phyloP scores from a whole-genome alignment of 2,797 vertebrate species.

The Argya squamiceps region DNA sequence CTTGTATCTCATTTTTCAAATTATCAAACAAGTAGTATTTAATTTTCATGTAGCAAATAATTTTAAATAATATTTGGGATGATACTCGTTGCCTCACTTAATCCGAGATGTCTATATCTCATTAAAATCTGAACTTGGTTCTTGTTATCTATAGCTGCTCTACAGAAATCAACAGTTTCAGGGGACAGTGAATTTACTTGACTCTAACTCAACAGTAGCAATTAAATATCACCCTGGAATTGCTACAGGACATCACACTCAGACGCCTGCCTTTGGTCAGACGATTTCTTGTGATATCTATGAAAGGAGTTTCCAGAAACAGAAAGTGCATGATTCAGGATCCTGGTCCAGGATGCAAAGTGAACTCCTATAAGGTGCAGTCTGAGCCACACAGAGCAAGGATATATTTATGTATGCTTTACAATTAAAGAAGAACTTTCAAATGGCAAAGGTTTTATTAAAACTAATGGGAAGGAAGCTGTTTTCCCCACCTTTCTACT shows the following conservation, averaged over 20 bases:
- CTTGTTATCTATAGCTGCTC: not conserved
- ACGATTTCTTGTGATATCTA: not conserved
- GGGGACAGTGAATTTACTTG: not conserved
- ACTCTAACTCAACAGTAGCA: not conserved
- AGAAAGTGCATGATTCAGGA: not conserved
- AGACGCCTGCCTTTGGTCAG: not conserved
- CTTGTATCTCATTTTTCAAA: not conserved
- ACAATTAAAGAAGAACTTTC: not conserved
- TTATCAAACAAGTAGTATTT: not conserved
- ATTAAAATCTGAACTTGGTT: not conserved
- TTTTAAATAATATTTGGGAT: not conserved
- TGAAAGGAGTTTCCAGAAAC: not conserved
- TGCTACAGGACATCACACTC: not conserved
- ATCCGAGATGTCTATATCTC: fast-evolving
- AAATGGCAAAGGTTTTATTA: not conserved
- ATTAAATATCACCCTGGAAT: not conserved
- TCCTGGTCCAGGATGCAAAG: not conserved
- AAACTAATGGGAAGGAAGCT: not conserved
- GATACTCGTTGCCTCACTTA: fast-evolving
- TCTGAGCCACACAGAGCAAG: not conserved
- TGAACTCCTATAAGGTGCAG: not conserved
- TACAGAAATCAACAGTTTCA: not conserved
- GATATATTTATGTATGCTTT: not conserved
- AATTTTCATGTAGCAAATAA: not conserved
- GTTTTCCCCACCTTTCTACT: not conserved